These are phyloP conservation scores for Holcopasites calliopsidis DNA, from an alignment of 1,140 invertebrate species.

Conservation along the genomic window DNA sequence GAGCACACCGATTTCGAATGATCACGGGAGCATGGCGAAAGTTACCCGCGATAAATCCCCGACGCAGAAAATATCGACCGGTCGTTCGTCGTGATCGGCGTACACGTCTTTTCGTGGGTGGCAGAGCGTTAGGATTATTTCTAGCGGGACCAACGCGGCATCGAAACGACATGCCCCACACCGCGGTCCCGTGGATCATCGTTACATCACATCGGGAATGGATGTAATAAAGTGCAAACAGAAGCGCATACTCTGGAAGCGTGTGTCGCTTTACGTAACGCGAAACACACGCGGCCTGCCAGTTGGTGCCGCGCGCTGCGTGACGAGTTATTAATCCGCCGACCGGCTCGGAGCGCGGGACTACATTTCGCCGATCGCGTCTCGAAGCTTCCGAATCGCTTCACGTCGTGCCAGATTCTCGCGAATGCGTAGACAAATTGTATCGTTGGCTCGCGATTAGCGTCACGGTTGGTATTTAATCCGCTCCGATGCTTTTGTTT, in stretches of 20 bases:
- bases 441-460: not conserved
- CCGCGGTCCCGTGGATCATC: slow-evolving; percentile 1
- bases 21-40: too few relatives aligned
- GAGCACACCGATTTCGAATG: too few relatives aligned
- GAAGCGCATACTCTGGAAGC: slow-evolving; percentile 1
- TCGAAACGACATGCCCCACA: not conserved
- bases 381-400: not conserved
- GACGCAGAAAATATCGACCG: too few relatives aligned
- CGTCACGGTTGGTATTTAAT: too few relatives aligned
- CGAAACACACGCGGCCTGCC: not conserved
- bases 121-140: not conserved
- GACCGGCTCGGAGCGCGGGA: not conserved
- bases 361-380: not conserved
- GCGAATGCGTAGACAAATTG: not conserved
- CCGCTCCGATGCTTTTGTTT: too few relatives aligned
- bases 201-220: slow-evolving; percentile 11
- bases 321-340: slow-evolving; percentile 8
- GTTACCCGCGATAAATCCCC: too few relatives aligned
- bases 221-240: slow-evolving; percentile 26
- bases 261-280: slow-evolving; percentile 2
- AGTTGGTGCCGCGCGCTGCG: not conserved
- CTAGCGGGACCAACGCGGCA: not conserved
- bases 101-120: not conserved
- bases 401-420: not conserved
- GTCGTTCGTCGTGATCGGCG: not conserved